phyloP scores from a whole-genome alignment of 2,888 invertebrate genomes.

The Spatulosminthurus flaviceps region DNA sequence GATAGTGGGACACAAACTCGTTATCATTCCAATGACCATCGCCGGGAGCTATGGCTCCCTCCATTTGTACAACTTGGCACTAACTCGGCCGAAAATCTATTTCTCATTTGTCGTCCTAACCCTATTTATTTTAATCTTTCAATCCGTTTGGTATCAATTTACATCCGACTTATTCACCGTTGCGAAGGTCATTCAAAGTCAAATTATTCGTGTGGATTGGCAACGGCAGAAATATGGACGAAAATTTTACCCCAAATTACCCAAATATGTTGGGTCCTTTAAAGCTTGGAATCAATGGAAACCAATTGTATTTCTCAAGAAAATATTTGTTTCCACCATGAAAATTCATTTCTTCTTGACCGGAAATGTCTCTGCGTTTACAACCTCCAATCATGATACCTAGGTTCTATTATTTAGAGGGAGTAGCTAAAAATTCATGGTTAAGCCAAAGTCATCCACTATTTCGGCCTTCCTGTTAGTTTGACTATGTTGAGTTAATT shows the following conservation, averaged over 20 bases:
- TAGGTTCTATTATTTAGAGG: too few relatives aligned
- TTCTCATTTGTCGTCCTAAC: neutral
- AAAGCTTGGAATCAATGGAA: slow-evolving; percentile 22
- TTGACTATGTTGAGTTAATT: too few relatives aligned
- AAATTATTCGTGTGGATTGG: neutral
- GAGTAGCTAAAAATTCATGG: too few relatives aligned
- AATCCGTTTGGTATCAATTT: slow-evolving; percentile 12
- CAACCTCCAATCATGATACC: too few relatives aligned
- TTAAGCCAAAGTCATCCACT: too few relatives aligned
- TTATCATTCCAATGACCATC: slow-evolving; percentile 22
- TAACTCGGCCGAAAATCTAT: neutral
- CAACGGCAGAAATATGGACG: neutral
- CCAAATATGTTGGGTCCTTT: slow-evolving; percentile 10
- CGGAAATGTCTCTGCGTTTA: too few relatives aligned
- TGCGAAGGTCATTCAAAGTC: slow-evolving; percentile 3
- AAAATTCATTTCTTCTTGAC: slow-evolving; percentile 41
- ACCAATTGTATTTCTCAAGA: slow-evolving; percentile 20
- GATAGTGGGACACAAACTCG: slow-evolving; percentile 5
- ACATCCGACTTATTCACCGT: neutral
- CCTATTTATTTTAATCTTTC: neutral
- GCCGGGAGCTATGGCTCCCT: slow-evolving; percentile 8
- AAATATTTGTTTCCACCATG: neutral
- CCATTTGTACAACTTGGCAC: neutral
- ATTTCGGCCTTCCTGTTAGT: too few relatives aligned
- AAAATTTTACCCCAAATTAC: neutral